These are phyloP conservation scores for Ceyx melanurus DNA, from an alignment of 2,113 vertebrate genomes.

Conservation along the genomic window DNA sequence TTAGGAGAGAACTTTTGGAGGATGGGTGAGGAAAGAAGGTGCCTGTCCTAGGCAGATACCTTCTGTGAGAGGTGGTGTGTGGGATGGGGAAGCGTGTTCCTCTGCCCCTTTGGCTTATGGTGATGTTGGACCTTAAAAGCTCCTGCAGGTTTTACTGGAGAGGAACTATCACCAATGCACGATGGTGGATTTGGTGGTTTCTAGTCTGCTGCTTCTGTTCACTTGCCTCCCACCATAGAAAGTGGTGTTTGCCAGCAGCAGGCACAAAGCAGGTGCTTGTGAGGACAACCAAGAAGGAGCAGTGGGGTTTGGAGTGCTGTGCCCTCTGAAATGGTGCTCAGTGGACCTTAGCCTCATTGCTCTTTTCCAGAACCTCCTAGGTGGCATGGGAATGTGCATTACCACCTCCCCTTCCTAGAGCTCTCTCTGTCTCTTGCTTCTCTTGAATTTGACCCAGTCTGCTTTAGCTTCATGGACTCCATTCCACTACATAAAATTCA, in stretches of 20 bases:
- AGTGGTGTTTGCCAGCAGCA: background rate
- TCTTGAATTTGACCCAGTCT: background rate
- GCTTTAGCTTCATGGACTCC: background rate
- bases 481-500: background rate
- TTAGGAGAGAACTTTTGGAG: background rate
- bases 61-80: background rate
- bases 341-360: background rate
- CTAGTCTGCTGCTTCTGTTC: background rate
- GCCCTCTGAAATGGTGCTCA: background rate
- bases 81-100: background rate
- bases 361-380: background rate
- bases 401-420: background rate
- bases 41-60: background rate
- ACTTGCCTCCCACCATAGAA: background rate
- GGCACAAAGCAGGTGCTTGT: background rate
- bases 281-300: background rate
- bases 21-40: background rate
- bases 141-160: background rate
- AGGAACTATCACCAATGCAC: background rate
- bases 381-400: accelerated
- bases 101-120: background rate
- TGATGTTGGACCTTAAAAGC: background rate
- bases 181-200: background rate
- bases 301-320: background rate
- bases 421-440: background rate